phyloP scores from a whole-genome alignment of 1,140 invertebrate genomes.

The Lordiphosa collinella region DNA sequence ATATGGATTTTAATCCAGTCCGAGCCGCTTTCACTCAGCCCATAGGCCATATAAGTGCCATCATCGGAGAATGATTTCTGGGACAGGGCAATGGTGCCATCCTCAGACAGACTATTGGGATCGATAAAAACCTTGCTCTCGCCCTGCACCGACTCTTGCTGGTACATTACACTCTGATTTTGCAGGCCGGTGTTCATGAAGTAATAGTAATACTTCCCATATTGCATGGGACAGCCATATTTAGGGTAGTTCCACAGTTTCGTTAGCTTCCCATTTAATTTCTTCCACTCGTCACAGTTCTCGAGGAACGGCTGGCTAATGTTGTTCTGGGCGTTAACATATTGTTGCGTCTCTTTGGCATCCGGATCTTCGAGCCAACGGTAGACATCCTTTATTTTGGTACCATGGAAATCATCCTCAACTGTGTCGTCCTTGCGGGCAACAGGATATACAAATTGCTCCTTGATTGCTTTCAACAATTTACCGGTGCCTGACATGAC shows the following conservation, averaged over 20 bases:
- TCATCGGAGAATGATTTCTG: conserved; percentile 93
- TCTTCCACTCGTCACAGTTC: conserved; percentile 85
- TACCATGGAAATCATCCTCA: conserved; percentile 90
- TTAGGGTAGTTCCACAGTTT: conserved; percentile 98
- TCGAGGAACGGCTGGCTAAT: conserved; percentile 93
- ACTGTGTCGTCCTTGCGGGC: conserved; percentile 88
- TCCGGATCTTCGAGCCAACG: conserved; percentile 98
- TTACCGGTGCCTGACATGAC: conserved; percentile 14
- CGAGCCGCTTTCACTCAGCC: conserved; percentile 93
- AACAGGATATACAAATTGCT: conserved; percentile 84
- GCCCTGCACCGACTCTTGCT: conserved; percentile 89
- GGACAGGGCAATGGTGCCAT: conserved; percentile 94
- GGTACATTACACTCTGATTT: conserved; percentile 97
- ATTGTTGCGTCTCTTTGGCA: conserved; percentile 93
- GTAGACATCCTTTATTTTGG: conserved; percentile 93
- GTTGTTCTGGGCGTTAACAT: conserved; percentile 95
- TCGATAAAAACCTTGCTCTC: conserved; percentile 95
- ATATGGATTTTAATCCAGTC: conserved; percentile 97
- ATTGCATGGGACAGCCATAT: conserved; percentile 91
- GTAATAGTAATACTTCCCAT: conserved; percentile 94
- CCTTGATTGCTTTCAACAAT: too few relatives aligned
- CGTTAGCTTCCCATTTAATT: conserved; percentile 89
- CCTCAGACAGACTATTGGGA: conserved; percentile 94
- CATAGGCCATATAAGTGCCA: conserved; percentile 94
- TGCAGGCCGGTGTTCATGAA: conserved; percentile 97